Conservation (phyloP, 53 echinoderm and acorn worm genomes). For the Hippasteria phrygiana region DNA sequence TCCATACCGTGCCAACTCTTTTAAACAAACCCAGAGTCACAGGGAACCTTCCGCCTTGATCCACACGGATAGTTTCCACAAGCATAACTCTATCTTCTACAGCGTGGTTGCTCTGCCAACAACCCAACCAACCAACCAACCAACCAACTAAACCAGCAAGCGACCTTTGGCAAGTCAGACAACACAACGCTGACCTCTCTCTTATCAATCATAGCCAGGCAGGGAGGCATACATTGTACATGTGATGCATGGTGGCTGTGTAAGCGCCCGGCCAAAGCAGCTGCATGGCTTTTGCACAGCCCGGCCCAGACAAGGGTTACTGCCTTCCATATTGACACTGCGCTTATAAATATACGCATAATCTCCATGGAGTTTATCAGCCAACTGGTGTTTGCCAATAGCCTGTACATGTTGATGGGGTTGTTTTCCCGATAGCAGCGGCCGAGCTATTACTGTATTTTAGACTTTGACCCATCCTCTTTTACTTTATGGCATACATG, state of each 20-base stretch:
- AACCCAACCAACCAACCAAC: not conserved
- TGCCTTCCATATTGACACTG: conserved; percentile 4
- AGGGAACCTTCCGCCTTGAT: too few species aligned
- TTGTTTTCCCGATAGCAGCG: not conserved
- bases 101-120: not conserved
- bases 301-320: not conserved
- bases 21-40: too few species aligned
- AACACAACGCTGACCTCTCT: not conserved
- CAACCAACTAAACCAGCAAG: not conserved
- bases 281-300: not conserved
- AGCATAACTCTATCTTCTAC: not conserved
- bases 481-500: not conserved
- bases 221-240: not conserved
- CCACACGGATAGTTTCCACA: not conserved
- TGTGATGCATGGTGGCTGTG: too few species aligned
- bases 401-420: conserved; percentile 25
- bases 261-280: too few species aligned
- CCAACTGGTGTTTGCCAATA: conserved; percentile 5
- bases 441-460: not conserved
- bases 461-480: conserved; percentile 1
- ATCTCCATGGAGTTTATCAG: not conserved
- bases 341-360: conserved; percentile 14
- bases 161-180: conserved; percentile 28
- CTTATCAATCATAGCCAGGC: conserved; percentile 11
- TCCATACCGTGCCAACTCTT: too few species aligned